Conservation (phyloP, 2,888 invertebrate genomes). For the Cryptophagus acutangulus region DNA sequence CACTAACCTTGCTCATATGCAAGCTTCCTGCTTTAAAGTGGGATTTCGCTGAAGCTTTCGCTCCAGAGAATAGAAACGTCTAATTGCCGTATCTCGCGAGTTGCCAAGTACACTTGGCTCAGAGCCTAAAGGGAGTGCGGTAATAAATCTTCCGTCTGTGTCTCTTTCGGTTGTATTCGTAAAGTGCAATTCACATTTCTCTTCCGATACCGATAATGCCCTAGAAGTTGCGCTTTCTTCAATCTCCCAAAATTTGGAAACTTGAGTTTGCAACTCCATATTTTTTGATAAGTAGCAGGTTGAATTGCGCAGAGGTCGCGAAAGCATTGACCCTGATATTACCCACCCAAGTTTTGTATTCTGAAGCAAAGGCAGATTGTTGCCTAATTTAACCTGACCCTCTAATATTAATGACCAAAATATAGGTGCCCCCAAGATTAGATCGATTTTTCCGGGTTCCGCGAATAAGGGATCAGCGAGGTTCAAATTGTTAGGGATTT, state of each 20-base stretch:
- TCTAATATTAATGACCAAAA: no score
- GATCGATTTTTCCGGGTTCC: neutral
- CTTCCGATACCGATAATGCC: neutral
- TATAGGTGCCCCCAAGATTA: neutral
- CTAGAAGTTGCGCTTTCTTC: neutral
- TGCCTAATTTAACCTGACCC: neutral
- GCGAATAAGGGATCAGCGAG: neutral
- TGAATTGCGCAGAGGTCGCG: neutral
- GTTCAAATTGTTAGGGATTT: neutral
- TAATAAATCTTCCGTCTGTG: neutral
- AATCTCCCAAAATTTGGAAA: neutral
- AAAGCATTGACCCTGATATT: neutral
- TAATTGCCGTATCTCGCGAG: neutral
- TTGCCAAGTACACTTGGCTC: neutral
- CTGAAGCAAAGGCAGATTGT: neutral
- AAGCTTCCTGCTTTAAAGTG: neutral
- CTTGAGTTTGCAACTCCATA: neutral
- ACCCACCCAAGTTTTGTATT: neutral
- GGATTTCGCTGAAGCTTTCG: neutral
- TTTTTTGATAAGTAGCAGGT: neutral
- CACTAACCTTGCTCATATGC: no score
- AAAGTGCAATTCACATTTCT: constrained; percentile 1
- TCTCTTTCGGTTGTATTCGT: neutral
- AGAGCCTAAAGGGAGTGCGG: neutral
- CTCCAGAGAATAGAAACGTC: neutral